Base-by-base conservation (phyloP, 2,888 invertebrate genomes). In the Meta bourneti region DNA sequence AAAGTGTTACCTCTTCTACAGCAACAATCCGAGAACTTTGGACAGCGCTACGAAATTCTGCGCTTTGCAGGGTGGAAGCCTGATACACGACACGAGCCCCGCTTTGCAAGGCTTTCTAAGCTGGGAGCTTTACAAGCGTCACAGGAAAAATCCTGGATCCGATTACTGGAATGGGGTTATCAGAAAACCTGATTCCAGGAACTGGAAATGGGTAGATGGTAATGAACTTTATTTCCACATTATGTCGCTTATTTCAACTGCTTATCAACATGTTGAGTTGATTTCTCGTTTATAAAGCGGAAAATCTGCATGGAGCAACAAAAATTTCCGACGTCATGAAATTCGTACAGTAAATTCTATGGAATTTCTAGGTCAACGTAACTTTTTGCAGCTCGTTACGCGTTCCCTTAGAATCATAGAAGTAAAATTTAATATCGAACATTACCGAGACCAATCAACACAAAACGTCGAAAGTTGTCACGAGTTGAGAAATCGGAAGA, bases 81-180 rank as follows among this genome's bases (percentile, higher is more conserved):
- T 98, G 51, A 97, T 98, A 6, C 98, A 98, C 94, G 98, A 98
- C 95, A 98, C 98, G 94, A 98, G 98, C 95, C 98, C 98, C 0
- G 98, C 98, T 0, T 95, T 98, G 71, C 98, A 98, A 95, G 98
- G 98, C 0, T 98, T 98, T 95, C 97, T 98, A 93, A 98, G 98
- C 94, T 98, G 98, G 98, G 98, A 98, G 94, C 95, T 98, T 74
- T 98, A 98, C 98, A 96, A 98, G 93, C 95, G 98, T 79, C 98
- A 98, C 95, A 96, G 97, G 94, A 98, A 97, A 94, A 98, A 98
- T 95, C 97, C 97, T 20, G 97, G 97, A 94, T 98, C 98, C 90
- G 98, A 98, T 94, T 98, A 98, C 95, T 98, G 98, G 98, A 97
- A 98, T 97, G 98, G 98, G 0, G 98, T 98, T 0, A 96, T 98